These are phyloP conservation scores for Cochlearius cochlearius DNA, from an alignment of 2,113 vertebrate genomes.

Conservation along the genomic window DNA sequence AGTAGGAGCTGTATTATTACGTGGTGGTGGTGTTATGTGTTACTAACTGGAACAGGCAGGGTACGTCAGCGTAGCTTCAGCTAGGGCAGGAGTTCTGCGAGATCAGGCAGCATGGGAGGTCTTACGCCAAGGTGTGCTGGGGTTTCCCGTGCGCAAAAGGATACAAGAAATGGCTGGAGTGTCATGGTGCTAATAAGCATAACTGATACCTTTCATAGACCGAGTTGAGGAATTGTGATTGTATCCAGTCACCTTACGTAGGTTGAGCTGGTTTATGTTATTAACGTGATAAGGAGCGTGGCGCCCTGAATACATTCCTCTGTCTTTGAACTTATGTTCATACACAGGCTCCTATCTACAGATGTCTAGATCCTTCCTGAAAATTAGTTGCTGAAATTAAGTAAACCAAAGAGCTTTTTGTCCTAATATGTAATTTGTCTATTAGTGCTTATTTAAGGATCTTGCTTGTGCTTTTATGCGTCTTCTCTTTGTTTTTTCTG, in stretches of 20 bases:
- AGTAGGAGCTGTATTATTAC: too few species aligned
- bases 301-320: not conserved
- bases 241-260: not conserved
- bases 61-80: not conserved
- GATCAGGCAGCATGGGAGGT: not conserved
- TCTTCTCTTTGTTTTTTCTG: not conserved
- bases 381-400: not conserved
- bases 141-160: not conserved
- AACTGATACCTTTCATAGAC: not conserved
- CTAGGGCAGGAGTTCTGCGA: not conserved
- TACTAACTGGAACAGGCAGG: not conserved
- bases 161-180: not conserved
- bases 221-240: not conserved
- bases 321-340: not conserved
- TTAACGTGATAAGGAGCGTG: not conserved
- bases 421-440: not conserved
- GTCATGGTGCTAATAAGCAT: not conserved
- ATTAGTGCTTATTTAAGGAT: not conserved
- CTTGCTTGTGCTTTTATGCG: not conserved
- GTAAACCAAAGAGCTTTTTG: not conserved
- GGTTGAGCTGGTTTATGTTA: not conserved
- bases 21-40: not conserved
- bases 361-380: not conserved
- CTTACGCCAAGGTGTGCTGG: not conserved
- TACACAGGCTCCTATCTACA: not conserved